phyloP scores from a whole-genome alignment of 1,140 invertebrate genomes.

The Lutraria rhynchaena region DNA sequence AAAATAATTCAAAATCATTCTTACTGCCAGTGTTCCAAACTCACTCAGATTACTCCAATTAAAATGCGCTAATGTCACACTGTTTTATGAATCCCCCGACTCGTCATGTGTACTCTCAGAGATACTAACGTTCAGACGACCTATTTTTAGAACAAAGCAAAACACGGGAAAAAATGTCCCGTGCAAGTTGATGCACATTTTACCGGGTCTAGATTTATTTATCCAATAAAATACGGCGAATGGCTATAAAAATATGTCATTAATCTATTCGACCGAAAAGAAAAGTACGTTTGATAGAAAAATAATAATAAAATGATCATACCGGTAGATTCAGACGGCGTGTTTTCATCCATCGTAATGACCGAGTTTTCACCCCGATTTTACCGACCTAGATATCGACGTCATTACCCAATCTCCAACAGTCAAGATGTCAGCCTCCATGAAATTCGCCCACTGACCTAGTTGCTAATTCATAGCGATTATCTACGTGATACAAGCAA shows the following conservation, averaged over 20 bases:
- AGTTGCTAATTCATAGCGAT: no score
- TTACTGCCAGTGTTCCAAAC: no score
- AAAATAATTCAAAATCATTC: no score
- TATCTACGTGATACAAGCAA: no score
- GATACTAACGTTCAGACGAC: slow-evolving; percentile 46
- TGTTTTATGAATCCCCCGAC: no score
- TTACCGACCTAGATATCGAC: slow-evolving; percentile 57
- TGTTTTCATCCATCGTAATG: slow-evolving; percentile 63
- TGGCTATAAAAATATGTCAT: not conserved
- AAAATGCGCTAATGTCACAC: no score
- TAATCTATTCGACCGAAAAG: not conserved
- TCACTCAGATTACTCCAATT: no score
- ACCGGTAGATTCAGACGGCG: slow-evolving; percentile 56
- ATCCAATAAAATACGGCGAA: not conserved
- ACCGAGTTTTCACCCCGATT: slow-evolving; percentile 62
- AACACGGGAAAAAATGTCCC: slow-evolving; percentile 46
- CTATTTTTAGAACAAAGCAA: slow-evolving; percentile 64
- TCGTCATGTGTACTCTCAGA: no score
- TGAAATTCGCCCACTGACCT: slow-evolving; percentile 29
- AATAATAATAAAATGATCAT: slow-evolving; percentile 37
- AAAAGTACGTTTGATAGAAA: slow-evolving; percentile 36
- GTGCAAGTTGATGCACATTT: slow-evolving; percentile 57
- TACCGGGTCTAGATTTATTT: slow-evolving; percentile 15
- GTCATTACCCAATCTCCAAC: slow-evolving; percentile 54
- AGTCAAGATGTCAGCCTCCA: slow-evolving; percentile 69